Conservation (phyloP, 2,888 invertebrate species). For the Tetrapedia diversipes region DNA sequence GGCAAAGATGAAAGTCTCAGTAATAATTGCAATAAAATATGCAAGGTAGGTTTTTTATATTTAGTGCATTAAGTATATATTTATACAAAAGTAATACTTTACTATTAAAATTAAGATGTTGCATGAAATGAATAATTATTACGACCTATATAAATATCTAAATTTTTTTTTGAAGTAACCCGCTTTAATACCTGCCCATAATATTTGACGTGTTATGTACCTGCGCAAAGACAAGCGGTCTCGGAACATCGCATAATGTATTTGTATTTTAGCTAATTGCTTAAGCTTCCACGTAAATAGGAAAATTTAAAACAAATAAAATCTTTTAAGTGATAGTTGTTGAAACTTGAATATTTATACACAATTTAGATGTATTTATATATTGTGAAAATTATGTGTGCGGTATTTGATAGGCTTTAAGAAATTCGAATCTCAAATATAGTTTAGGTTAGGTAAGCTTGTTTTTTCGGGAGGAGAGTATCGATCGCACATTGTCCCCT, state of each 20-base stretch:
- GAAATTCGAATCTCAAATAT: constrained; percentile 25
- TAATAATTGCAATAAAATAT: constrained; percentile 67
- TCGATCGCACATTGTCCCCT: constrained; percentile 71
- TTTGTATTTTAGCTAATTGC: constrained; percentile 15
- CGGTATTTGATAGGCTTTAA: neutral
- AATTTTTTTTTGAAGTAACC: constrained; percentile 25
- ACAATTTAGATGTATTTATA: neutral
- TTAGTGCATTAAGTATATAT: neutral
- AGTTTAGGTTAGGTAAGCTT: constrained; percentile 60
- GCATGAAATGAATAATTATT: neutral
- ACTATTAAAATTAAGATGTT: neutral
- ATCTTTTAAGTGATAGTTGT: neutral
- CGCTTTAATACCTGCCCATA: neutral
- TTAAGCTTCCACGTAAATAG: constrained; percentile 11
- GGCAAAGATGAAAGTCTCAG: constrained; percentile 78
- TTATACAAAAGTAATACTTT: neutral
- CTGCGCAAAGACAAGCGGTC: constrained; percentile 19
- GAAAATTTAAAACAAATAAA: neutral
- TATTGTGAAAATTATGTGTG: neutral
- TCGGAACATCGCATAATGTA: constrained; percentile 4
- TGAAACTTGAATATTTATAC: neutral
- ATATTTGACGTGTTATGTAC: constrained; percentile 7
- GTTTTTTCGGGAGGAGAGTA: constrained; percentile 63
- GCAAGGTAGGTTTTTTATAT: constrained; percentile 66
- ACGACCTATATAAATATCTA: neutral